Evolutionary conservation across 2,888 invertebrate species (phyloP).

Genomic region (Hirtodrosophila confusa): DNA sequence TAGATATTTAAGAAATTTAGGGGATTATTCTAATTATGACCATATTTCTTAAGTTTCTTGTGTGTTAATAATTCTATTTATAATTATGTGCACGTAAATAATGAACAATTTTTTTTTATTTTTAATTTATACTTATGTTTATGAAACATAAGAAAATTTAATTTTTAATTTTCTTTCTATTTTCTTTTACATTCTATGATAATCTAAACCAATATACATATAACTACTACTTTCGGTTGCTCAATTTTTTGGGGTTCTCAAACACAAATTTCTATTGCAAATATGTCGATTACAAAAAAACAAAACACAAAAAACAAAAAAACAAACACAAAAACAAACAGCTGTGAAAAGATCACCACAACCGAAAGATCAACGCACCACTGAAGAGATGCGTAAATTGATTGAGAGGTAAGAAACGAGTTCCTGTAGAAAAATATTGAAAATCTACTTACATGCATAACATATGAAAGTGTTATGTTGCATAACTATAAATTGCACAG

Average conservation of each 20-base stretch:
- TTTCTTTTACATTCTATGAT: conserved; percentile 49
- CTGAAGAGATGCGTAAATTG: conserved; percentile 98
- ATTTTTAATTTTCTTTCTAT: conserved; percentile 50
- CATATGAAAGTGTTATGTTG: not conserved
- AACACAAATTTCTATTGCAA: conserved; percentile 51
- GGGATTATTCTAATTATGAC: not conserved
- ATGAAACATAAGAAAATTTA: conserved; percentile 20
- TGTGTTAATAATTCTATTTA: too few species aligned
- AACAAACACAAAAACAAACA: conserved; percentile 55
- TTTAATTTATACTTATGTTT: not conserved
- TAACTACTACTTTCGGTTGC: conserved; percentile 42
- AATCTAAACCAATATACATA: conserved; percentile 30
- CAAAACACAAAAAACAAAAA: conserved; percentile 40
- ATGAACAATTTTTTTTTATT: conserved; percentile 4
- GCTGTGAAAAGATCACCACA: conserved; percentile 88
- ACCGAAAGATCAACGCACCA: conserved; percentile 96
- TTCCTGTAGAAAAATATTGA: conserved; percentile 23
- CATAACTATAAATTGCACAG: conserved; percentile 45
- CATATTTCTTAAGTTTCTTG: not conserved
- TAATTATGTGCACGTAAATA: conserved; percentile 16
- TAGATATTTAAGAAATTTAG: conserved; percentile 17
- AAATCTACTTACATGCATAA: conserved; percentile 11
- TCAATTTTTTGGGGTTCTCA: conserved; percentile 53
- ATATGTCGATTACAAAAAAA: conserved; percentile 29
- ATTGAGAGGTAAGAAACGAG: conserved; percentile 93